These are phyloP conservation scores for Lipophrys pholis DNA, from an alignment of 2,113 vertebrate genomes.

Conservation along the genomic window DNA sequence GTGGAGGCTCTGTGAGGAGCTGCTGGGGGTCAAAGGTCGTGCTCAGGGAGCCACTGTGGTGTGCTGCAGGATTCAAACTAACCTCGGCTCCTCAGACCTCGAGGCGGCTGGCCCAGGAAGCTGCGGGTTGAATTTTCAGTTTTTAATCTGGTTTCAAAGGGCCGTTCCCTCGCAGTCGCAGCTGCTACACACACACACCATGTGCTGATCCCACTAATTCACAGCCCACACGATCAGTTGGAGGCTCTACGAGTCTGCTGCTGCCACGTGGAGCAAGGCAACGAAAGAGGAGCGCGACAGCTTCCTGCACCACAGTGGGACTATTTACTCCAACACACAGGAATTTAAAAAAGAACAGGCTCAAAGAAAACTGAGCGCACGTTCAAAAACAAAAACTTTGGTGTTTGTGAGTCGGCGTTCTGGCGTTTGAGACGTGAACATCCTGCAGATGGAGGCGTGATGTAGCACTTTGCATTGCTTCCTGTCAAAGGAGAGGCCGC, in stretches of 20 bases:
- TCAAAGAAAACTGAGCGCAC: no score
- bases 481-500: background rate
- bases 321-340: slow-evolving; percentile 1
- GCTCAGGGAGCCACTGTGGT: no score
- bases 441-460: slow-evolving; percentile 19
- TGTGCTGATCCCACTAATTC: slow-evolving; percentile 29
- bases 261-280: slow-evolving; percentile 39
- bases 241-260: slow-evolving; percentile 25
- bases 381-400: background rate
- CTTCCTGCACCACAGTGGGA: slow-evolving; percentile 14
- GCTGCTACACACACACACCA: slow-evolving; percentile 48
- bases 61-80: no score
- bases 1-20: no score
- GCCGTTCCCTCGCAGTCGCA: slow-evolving; percentile 16
- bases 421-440: background rate
- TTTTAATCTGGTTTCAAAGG: no score
- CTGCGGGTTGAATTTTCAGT: no score
- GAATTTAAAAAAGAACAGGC: background rate
- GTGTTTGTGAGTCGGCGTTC: no score
- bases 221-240: slow-evolving; percentile 40
- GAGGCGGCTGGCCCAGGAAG: no score
- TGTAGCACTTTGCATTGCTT: slow-evolving; percentile 25
- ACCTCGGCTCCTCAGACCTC: no score
- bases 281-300: slow-evolving; percentile 45
- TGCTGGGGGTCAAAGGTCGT: no score